Conservation (phyloP, 2,113 vertebrate species). For the Thunnus maccoyii region DNA sequence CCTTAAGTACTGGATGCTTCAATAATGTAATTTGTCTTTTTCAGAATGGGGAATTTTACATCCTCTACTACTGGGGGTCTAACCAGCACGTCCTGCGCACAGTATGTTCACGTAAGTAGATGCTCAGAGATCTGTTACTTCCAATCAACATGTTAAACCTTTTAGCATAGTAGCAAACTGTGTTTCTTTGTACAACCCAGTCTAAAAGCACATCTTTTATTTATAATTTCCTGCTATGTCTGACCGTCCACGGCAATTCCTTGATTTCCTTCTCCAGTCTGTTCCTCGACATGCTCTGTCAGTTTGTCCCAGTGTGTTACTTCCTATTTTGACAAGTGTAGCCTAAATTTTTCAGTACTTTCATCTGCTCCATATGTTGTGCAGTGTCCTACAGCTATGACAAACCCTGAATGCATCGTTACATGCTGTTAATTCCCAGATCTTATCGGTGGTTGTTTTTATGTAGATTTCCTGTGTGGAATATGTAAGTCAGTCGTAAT, state of each 20-base stretch:
- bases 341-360: too few species aligned
- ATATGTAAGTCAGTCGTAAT: too few species aligned
- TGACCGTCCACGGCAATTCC: background rate
- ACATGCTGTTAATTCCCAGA: too few species aligned
- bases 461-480: too few species aligned
- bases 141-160: background rate
- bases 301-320: background rate
- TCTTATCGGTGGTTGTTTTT: too few species aligned
- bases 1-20: background rate
- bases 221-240: background rate
- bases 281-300: background rate
- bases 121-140: background rate
- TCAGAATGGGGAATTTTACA: constrained; percentile 85
- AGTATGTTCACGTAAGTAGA: constrained; percentile 80
- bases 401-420: too few species aligned
- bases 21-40: constrained; percentile 43
- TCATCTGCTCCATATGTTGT: too few species aligned
- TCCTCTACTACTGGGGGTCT: constrained; percentile 64
- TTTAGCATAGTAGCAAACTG: background rate
- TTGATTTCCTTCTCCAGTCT: too few species aligned
- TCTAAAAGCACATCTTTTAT: too few species aligned
- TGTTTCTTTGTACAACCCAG: background rate
- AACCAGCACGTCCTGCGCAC: constrained; percentile 66
- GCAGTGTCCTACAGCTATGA: too few species aligned
- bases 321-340: background rate